These are phyloP conservation scores for Cydia strobilella DNA, from an alignment of 1,140 invertebrate genomes.

Conservation along the genomic window DNA sequence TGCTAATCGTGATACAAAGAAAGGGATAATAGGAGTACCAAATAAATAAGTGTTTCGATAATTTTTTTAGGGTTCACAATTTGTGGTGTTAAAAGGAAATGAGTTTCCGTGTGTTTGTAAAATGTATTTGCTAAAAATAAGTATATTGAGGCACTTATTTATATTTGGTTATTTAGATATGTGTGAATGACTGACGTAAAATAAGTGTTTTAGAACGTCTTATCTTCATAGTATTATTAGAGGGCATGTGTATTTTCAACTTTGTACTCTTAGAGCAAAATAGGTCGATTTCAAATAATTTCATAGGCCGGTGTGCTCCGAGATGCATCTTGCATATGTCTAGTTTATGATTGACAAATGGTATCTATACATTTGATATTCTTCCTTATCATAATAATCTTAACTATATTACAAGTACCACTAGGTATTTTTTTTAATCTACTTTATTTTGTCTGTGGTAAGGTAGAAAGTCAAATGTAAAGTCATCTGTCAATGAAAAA, in stretches of 20 bases:
- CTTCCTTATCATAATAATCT: no score
- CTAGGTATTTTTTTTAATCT: background rate
- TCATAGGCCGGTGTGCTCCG: background rate
- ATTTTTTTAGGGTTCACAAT: background rate
- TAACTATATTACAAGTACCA: no score
- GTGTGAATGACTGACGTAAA: slow-evolving; percentile 23
- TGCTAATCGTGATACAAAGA: background rate
- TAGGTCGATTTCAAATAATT: background rate
- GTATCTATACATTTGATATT: no score
- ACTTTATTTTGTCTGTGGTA: background rate
- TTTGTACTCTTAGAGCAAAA: background rate
- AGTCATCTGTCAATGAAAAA: background rate
- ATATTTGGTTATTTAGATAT: slow-evolving; percentile 4
- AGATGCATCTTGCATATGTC: background rate
- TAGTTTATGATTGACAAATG: background rate
- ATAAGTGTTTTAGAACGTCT: slow-evolving; percentile 7
- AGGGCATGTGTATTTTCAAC: background rate
- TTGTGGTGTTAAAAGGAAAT: no score
- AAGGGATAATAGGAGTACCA: background rate
- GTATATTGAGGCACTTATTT: background rate
- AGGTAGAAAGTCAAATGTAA: background rate
- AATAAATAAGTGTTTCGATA: slow-evolving; percentile 3
- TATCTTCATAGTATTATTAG: background rate
- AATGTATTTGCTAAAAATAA: background rate
- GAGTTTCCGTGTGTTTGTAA: no score